Percentiles rank a stretch among this genome's conserved stretches.
Conservation (phyloP, 2,113 vertebrate species). For the Poeciliopsis retropinna region DNA sequence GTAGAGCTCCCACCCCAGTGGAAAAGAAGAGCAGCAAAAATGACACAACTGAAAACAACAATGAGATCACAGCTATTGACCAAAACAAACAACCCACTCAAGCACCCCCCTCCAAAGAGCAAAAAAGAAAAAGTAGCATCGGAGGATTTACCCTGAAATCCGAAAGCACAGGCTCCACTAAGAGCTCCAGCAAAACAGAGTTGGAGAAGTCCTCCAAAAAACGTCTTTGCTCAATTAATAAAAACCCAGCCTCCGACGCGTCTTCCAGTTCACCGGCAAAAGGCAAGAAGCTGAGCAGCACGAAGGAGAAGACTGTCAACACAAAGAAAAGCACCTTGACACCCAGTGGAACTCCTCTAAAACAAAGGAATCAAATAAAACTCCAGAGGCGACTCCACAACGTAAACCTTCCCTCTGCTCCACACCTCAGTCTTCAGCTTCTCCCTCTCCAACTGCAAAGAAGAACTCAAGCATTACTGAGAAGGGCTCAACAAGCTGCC, state of each 20-base stretch:
- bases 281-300: constrained; percentile 73
- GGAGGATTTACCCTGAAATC: constrained; percentile 76
- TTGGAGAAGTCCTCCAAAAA: constrained; percentile 85
- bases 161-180: constrained; percentile 75
- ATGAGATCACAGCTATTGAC: constrained; percentile 89
- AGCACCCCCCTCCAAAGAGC: constrained; percentile 87
- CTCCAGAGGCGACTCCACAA: constrained; percentile 70
- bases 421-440: constrained; percentile 76
- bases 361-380: constrained; percentile 78
- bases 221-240: constrained; percentile 83
- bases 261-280: constrained; percentile 81
- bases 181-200: constrained; percentile 81
- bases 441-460: constrained; percentile 81
- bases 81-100: constrained; percentile 84
- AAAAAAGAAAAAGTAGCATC: constrained; percentile 76
- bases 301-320: constrained; percentile 79
- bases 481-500: constrained; percentile 73
- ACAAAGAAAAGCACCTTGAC: constrained; percentile 80
- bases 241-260: constrained; percentile 75
- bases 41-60: constrained; percentile 92
- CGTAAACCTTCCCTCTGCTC: constrained; percentile 82
- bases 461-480: constrained; percentile 68
- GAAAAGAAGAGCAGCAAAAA: constrained; percentile 79
- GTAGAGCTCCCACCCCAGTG: constrained; percentile 77
- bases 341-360: constrained; percentile 78